Evolutionary conservation across 2,113 vertebrate species (phyloP), one percentile per base, ranked within the genome.

Genomic region (Onychostoma macrolepis): DNA sequence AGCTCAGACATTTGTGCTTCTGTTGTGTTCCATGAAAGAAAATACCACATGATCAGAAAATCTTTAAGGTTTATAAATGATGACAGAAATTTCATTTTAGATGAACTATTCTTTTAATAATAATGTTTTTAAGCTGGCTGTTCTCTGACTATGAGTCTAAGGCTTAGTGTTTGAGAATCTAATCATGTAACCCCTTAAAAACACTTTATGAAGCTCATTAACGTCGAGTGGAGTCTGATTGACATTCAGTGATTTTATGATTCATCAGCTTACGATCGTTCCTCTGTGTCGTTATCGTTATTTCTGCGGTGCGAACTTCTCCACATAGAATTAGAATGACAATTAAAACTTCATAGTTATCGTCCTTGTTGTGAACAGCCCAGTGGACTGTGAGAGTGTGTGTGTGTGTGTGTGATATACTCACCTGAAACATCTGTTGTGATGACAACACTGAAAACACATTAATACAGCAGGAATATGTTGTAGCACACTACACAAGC

Each of bases 401-500:
- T 28, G 61, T 65, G 67, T 10, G 7, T 9, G 67, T 1, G 3
- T 71, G 24, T 48, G 17, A n/a, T 26, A 10, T 45, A 75, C 41
- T 48, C 41, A 48, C n/a, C 74, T 76, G 41, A 45, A 76, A 76
- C 71, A 74, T 74, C 69, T 72, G 69, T n/a, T 6, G 36, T 41
- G 69, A 72, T 41, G 69, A 72, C 69, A 72, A 24, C 41, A 4
- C 41, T 76, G n/a, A 48, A 8, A 26, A 26, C 38, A 26, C 41
- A 75, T 45, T n/a, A 45, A 76, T 26, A 76, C 74, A 45, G 72
- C 38, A 76, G 41, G 41, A 76, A 28, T 45, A 76, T 76, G 74
- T 48, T 26, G 13, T 9, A 76, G n/a, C 26, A 2, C n/a, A 45
- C 74, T 26, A 45, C 38, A 45, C 72, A 45, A n/a, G 74, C 74